Conservation (phyloP, 2,888 invertebrate genomes). For the Disparrhopalites patrizii region DNA sequence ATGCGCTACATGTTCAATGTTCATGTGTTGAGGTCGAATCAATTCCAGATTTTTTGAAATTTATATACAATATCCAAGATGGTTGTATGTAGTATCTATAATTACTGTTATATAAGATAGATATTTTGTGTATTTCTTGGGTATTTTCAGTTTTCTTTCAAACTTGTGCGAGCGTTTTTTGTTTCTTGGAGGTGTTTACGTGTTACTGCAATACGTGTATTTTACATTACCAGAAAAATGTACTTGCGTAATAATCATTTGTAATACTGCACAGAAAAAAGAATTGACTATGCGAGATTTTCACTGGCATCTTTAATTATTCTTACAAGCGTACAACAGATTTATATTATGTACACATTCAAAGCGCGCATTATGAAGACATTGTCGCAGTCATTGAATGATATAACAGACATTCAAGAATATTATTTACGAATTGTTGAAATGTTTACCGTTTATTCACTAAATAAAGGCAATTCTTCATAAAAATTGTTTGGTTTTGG, state of each 20-base stretch:
- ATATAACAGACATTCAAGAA: background rate
- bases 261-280: background rate
- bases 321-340: too few relatives aligned
- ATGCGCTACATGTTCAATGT: too few relatives aligned
- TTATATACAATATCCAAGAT: too few relatives aligned
- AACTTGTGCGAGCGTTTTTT: background rate
- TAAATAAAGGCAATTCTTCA: slow-evolving; percentile 2
- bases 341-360: background rate
- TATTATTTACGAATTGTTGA: background rate
- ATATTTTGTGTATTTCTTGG: background rate
- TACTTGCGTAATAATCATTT: background rate
- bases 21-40: too few relatives aligned
- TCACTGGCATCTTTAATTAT: too few relatives aligned
- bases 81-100: too few relatives aligned
- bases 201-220: slow-evolving; percentile 4
- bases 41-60: slow-evolving; percentile 1
- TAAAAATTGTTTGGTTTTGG: background rate
- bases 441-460: background rate
- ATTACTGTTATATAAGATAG: too few relatives aligned
- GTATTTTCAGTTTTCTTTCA: slow-evolving; percentile 6
- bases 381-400: background rate
- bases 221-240: slow-evolving; percentile 5
- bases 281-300: background rate
- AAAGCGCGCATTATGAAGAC: background rate
- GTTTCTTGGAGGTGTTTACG: background rate